Evolutionary conservation across 1,140 invertebrate genomes (phyloP), one percentile per base, ranked within the genome.

Genomic region (Hermatobates lingyangjiaoensis): DNA sequence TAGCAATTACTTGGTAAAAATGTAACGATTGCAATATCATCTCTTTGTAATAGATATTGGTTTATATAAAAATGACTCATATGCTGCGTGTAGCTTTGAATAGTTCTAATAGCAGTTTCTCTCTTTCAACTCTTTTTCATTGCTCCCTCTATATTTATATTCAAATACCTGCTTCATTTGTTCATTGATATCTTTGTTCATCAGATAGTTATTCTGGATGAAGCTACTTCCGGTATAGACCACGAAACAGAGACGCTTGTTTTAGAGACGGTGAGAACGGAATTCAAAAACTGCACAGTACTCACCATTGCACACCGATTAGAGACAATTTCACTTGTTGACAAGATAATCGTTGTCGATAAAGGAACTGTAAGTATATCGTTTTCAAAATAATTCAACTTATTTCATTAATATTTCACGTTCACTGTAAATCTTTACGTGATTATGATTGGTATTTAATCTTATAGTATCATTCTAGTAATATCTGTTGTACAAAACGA

Each of bases 221-320:
- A 82, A 65, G 79, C 80, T 3, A 79, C 77, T 2, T 75, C 76
- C 28, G 66, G 74, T 4, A 69, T 80, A 3, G 78, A 81, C 63
- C 65, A 63, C 3, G 64, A 69, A 58, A 69, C 69, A 1, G 68
- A 69, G 54, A 51, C 56, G 15, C 53, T 63, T 2, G 62, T 72
- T 20, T 64, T 71, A 27, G 61, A 55, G 20, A 67, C 68, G 3
- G 65, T 73, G 44, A 56, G 65, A 42, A 57, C 62, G 1, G 66
- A 68, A 52, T 71, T 72, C 49, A 51, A 55, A 20, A 51, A 66
- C 30, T 69, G 67, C 39, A 81, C 79, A 0, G 70, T 80, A 14
- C 58, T 81, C 2, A 76, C 74, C 2, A 75, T 81, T 48, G 78
- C 77, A 48, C 77, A 79, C 62, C 62, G 73, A 46, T 59, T 76